These are phyloP conservation scores for Eulemur rubriventer DNA, from an alignment of 2,797 vertebrate genomes.

Conservation along the genomic window DNA sequence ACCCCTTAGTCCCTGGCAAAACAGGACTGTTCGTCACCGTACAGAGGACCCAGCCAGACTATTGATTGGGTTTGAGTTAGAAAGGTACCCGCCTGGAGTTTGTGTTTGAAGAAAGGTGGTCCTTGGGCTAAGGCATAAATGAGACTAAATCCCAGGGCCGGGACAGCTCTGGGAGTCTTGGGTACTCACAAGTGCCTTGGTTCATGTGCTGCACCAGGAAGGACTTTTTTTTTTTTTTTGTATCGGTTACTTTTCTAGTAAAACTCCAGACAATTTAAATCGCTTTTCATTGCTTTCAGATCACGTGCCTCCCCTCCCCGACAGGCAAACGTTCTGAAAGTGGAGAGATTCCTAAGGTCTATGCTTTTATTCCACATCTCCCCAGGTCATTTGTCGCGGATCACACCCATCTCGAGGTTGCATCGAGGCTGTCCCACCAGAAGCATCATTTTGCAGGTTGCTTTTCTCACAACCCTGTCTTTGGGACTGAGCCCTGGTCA, in stretches of 20 bases:
- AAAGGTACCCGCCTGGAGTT: neutral
- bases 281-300: neutral
- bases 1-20: neutral
- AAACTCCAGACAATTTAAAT: neutral
- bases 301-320: no score
- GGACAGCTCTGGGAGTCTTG: neutral
- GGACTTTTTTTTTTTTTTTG: no score
- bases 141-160: neutral
- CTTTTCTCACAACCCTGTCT: neutral
- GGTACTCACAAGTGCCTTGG: no score
- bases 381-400: neutral
- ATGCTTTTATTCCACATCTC: neutral
- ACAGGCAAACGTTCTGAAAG: neutral
- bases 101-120: neutral
- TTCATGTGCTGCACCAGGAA: neutral
- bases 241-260: neutral
- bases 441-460: no score
- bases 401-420: neutral
- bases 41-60: neutral
- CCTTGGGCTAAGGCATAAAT: neutral
- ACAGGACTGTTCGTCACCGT: neutral
- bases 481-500: neutral
- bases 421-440: fast-evolving
- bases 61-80: neutral
- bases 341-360: neutral